phyloP scores from a whole-genome alignment of 1,140 invertebrate species.

The Drosophila setifemur region DNA sequence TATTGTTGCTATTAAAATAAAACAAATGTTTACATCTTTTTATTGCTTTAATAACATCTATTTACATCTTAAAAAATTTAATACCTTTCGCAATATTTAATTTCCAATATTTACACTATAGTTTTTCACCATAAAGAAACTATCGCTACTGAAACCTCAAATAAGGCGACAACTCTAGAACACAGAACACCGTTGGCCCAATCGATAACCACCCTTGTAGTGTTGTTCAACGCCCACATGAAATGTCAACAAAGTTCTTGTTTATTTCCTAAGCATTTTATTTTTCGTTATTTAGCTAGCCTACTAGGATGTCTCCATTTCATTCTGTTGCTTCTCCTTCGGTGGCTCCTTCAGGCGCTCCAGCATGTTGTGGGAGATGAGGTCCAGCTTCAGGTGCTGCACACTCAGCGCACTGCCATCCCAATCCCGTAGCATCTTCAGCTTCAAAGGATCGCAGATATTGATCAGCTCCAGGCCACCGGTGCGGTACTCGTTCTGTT shows the following conservation, averaged over 20 bases:
- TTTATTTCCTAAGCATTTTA: slow-evolving; percentile 8
- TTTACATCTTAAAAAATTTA: no score
- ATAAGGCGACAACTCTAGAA: slow-evolving; percentile 1
- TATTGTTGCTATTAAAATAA: no score
- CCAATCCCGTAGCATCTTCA: slow-evolving; percentile 74
- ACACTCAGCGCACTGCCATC: slow-evolving; percentile 78
- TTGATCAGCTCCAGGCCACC: slow-evolving; percentile 86
- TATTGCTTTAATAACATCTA: no score
- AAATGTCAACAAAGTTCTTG: slow-evolving; percentile 11
- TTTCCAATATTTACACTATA: no score
- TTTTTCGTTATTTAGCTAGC: background rate
- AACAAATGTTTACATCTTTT: no score
- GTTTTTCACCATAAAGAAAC: no score
- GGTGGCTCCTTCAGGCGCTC: slow-evolving; percentile 49
- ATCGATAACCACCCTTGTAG: background rate
- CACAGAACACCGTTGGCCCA: background rate
- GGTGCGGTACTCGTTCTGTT: slow-evolving; percentile 87
- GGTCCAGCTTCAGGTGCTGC: slow-evolving; percentile 78
- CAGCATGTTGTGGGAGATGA: slow-evolving; percentile 72
- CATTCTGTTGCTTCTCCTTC: background rate
- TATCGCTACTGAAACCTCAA: no score
- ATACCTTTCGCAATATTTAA: no score
- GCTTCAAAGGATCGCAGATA: slow-evolving; percentile 71
- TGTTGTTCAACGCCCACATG: slow-evolving; percentile 6
- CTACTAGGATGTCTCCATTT: slow-evolving; percentile 50